A percentile compares a stretch with the other conserved stretches of the same genome.
Conservation (phyloP, 2,888 invertebrate genomes). For the Furcula furcula region DNA sequence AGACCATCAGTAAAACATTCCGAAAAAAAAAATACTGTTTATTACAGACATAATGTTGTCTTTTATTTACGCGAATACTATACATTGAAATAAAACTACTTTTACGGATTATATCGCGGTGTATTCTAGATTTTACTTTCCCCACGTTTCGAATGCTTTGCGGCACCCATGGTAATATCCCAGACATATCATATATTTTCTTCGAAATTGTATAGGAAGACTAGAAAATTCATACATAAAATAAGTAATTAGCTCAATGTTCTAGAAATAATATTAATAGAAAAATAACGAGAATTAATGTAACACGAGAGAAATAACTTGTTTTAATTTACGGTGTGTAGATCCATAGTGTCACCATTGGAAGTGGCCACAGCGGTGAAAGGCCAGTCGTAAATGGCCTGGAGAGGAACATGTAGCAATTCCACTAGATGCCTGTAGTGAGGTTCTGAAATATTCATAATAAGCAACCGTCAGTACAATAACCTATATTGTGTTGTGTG, state of each 20-base stretch:
- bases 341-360: constrained; percentile 57
- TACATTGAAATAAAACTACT: too few species aligned
- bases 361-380: constrained; percentile 43
- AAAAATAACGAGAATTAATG: constrained; percentile 25
- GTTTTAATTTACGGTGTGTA: constrained; percentile 37
- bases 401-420: constrained; percentile 92
- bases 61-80: too few species aligned
- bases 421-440: constrained; percentile 92
- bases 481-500: too few species aligned
- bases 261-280: constrained; percentile 23
- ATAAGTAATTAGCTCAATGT: constrained; percentile 21
- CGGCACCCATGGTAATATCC: constrained; percentile 4
- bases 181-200: constrained; percentile 29
- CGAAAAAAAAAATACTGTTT: too few species aligned
- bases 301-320: constrained; percentile 10
- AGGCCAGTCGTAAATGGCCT: constrained; percentile 88
- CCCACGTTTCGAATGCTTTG: not conserved
- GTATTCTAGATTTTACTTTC: too few species aligned
- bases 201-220: constrained; percentile 33
- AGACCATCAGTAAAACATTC: too few species aligned
- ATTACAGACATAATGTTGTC: too few species aligned
- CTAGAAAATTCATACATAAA: constrained; percentile 29
- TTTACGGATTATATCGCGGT: too few species aligned
- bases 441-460: constrained; percentile 91
- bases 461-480: too few species aligned